phyloP scores from a whole-genome alignment of 2,888 invertebrate genomes.

The Gonocerus acuteangulatus region DNA sequence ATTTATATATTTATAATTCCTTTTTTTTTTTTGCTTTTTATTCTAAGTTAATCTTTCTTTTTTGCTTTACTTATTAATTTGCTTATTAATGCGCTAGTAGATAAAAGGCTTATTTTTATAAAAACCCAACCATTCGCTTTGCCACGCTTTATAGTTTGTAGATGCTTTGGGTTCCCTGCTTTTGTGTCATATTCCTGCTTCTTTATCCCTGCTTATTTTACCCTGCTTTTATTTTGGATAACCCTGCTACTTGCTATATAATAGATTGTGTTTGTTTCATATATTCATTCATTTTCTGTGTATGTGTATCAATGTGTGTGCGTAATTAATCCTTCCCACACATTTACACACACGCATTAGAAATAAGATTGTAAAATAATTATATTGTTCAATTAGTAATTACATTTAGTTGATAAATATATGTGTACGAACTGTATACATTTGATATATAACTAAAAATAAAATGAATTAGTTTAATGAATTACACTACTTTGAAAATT shows the following conservation, averaged over 20 bases:
- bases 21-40: constrained; percentile 14
- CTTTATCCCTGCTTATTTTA: constrained; percentile 16
- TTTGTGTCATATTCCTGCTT: constrained; percentile 13
- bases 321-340: no score
- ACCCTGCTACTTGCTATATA: constrained; percentile 39
- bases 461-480: no score
- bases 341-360: no score
- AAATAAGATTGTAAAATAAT: no score
- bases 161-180: constrained; percentile 33
- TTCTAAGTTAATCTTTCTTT: constrained; percentile 22
- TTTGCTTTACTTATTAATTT: constrained; percentile 33
- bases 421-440: no score
- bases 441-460: no score
- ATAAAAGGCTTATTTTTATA: constrained; percentile 19
- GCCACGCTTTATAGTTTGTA: constrained; percentile 27
- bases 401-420: no score
- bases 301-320: background rate
- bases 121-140: constrained; percentile 18
- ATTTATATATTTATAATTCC: no score
- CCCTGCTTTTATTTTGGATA: constrained; percentile 39
- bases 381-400: no score
- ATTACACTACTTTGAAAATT: constrained; percentile 14
- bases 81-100: constrained; percentile 34
- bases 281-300: constrained; percentile 3
- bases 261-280: constrained; percentile 22